Evolutionary conservation across 2,888 invertebrate species (phyloP), one percentile per base, ranked within the genome.

Genomic region (Drosophila leonis): DNA sequence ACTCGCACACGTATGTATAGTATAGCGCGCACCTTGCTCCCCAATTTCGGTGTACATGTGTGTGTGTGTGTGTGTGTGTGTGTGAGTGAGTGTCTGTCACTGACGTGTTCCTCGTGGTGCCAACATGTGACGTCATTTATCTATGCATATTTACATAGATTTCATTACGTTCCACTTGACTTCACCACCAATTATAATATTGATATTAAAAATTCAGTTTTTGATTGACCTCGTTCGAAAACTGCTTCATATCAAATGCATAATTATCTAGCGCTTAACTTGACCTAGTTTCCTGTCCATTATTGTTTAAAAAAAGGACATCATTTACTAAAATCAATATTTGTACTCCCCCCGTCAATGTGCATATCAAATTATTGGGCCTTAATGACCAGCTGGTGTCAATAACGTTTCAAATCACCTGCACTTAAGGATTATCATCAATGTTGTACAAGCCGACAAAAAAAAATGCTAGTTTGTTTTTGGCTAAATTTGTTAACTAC

Each of bases 91-190:
- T 51, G 37, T 42, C 31, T 64, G 63, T 35, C 64, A 67, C 69
- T 82, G 81, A 82, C 81, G 85, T 82, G 81, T 79, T 76, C 80
- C 70, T 72, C 67, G 65, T 72, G 64, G 62, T 15, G 29, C 29
- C 33, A 24, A 15, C 13, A 39, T 54, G 70, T 82, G 83, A 79
- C 85, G 65, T 81, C 69, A 84, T 31, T 44, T 54, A 48, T 39
- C 46, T 51, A 51, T 10, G 18, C 10, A 37, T 33, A 65, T 42
- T 49, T 59, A 29, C 24, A 49, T 29, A 39, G n/a, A 64, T 69
- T 69, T 78, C 63, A 78, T 63, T 33, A 52, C 27, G 12, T 62
- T 62, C 20, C 20, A 56, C 35, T 39, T 49, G 44, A 55, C 49
- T 54, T n/a, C 24, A 65, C 52, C 49, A 31, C 12, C 35, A 60